Conservation (phyloP, 2,888 invertebrate species). For the Drepana falcataria region DNA sequence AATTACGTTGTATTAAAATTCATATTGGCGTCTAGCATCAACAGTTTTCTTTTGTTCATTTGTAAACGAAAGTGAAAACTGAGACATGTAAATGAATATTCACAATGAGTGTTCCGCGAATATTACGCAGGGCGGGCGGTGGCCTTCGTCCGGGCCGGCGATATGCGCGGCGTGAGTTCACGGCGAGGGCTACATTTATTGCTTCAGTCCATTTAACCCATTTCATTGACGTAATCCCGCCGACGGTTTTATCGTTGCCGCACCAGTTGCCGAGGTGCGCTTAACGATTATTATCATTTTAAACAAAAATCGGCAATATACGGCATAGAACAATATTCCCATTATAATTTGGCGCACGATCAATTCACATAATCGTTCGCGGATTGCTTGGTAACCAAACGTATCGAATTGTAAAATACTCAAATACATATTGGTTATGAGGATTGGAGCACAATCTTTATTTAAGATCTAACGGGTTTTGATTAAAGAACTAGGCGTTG, state of each 20-base stretch:
- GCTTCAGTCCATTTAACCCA: conserved; percentile 64
- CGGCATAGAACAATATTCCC: conserved; percentile 8
- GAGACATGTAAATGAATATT: conserved; percentile 30
- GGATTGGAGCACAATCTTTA: neutral
- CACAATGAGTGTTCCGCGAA: conserved; percentile 19
- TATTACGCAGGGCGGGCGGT: conserved; percentile 10
- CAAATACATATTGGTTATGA: neutral
- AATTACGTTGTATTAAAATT: too few relatives aligned
- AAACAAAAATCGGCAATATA: conserved; percentile 11
- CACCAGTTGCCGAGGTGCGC: conserved; percentile 21
- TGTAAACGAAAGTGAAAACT: conserved; percentile 25
- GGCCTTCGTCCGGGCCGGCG: conserved; percentile 53
- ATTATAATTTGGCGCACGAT: conserved; percentile 9
- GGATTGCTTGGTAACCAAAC: conserved; percentile 7
- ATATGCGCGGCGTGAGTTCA: conserved; percentile 49
- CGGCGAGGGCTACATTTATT: conserved; percentile 68
- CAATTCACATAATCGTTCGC: conserved; percentile 4
- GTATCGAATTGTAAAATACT: neutral
- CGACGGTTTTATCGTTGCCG: conserved; percentile 36
- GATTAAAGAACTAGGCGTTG: neutral
- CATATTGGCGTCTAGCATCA: neutral
- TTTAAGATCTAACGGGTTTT: neutral
- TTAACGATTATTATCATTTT: conserved; percentile 16
- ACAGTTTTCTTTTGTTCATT: conserved; percentile 12
- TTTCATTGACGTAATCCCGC: conserved; percentile 63